Base-by-base conservation (phyloP, 2,888 invertebrate genomes). In the Fragum sueziense region DNA sequence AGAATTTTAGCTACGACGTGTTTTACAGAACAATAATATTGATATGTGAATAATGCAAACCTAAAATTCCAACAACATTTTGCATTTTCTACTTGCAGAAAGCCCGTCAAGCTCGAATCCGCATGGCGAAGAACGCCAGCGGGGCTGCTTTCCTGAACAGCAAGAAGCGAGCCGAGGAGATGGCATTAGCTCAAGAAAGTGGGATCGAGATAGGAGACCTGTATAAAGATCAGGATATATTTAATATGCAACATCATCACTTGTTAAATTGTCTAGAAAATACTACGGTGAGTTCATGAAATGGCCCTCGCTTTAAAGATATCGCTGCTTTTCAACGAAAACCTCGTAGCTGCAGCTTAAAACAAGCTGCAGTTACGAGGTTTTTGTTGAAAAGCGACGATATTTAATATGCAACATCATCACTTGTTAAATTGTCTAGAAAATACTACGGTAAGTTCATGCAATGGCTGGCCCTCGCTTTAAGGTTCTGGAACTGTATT, bases 241-340 rank as follows among this genome's bases (percentile, higher is more conserved):
- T 99, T 94, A 99, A 99, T 93, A 95, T 99, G 94, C 99, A 99
- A 94, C 99, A 99, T 94, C 99, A 99, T 94, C 99, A 99, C 94
- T 95, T 99, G 79, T 95, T 99, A 80, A 96, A 98, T 89, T 99
- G 99, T 94, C 95, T 99, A 91, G 99, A 99, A 94, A 97, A 98
- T 93, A 99, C 99, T 78, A 99, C 99, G 94, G 98, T 97, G 93
- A 95, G 95, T 94, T 20, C 2, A 2, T 3, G 20, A 47, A 47
- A n/a, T n/a, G n/a, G n/a, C n/a, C n/a, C n/a, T n/a, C n/a, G n/a
- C n/a, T n/a, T n/a, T n/a, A n/a, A n/a, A n/a, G n/a, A n/a, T n/a
- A n/a, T n/a, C n/a, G n/a, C n/a, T n/a, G n/a, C n/a, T n/a, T n/a
- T n/a, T n/a, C n/a, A n/a, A n/a, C n/a, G n/a, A n/a, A n/a, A n/a